Evolutionary conservation across 2,113 vertebrate species (phyloP).

Genomic region (Sinocyclocheilus anshuiensis): DNA sequence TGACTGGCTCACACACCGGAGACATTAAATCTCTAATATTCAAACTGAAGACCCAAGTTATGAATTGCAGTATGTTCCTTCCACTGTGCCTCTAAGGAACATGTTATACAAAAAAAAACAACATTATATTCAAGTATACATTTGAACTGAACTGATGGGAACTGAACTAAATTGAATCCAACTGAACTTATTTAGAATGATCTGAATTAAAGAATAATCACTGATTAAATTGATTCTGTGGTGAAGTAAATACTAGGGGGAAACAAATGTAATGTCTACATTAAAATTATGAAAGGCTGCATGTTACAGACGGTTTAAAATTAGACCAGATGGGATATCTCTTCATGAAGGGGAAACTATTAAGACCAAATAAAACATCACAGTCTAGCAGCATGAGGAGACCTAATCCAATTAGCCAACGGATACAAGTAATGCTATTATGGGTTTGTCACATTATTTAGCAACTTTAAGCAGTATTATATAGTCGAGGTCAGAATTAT

Average conservation of each 20-base stretch:
- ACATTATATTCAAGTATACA: no score
- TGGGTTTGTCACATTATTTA: conserved; percentile 32
- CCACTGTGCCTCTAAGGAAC: no score
- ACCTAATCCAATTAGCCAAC: conserved; percentile 73
- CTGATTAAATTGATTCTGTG: neutral
- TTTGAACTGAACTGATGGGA: no score
- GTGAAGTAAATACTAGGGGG: no score
- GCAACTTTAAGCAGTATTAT: conserved; percentile 25
- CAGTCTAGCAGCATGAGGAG: conserved; percentile 63
- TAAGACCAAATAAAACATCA: conserved; percentile 74
- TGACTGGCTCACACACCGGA: neutral
- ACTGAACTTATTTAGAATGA: no score
- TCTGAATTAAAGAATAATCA: neutral
- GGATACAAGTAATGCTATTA: conserved; percentile 44
- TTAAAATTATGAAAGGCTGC: conserved; percentile 60
- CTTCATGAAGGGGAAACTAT: conserved; percentile 67
- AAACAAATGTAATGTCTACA: neutral
- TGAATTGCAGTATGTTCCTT: neutral
- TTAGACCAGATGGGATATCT: conserved; percentile 70
- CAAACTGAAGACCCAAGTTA: neutral
- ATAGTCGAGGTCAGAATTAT: no score
- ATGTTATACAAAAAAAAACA: no score
- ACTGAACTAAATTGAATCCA: no score
- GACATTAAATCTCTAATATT: neutral
- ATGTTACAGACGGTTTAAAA: conserved; percentile 70